Evolutionary conservation across 1,140 invertebrate species (phyloP), one percentile per base, ranked within the genome.

Genomic region (Caenorhabditis briggsae): DNA sequence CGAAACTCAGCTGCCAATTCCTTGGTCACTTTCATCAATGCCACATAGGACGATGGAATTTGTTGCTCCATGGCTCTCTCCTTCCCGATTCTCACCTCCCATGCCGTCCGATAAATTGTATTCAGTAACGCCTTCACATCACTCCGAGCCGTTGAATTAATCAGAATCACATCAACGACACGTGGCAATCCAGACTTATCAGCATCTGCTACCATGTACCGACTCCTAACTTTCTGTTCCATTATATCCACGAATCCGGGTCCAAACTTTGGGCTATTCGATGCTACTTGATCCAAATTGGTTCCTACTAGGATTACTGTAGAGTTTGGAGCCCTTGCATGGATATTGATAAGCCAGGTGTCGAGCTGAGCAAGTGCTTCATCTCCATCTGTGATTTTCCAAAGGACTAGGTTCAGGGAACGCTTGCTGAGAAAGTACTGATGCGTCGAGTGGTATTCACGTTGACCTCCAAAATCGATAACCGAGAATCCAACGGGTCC

Each of bases 371-470:
- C 95, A 5, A 99, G 94, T 0, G 97, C 97, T 90, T 95, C 95
- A 87, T 97, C 95, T 0, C 97, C 97, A 91, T 99, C 97, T 0
- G 95, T 96, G 16, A 98, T 96, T 87, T 95, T 95, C 97, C 97
- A 99, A 0, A 97, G 94, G 5, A 99, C 97, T 16, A 99, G 93
- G 91, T 98, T 99, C 0, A 99, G 93, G 86, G 97, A 98, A 50
- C 98, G 94, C 88, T 97, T 96, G 0, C 97, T 98, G 16, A 99
- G 93, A 92, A 99, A 99, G 92, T 99, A 99, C 91, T 99, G 97
- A 94, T 99, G 97, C 0, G 97, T 99, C 0, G 97, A 96, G 92
- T 98, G 98, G 92, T 97, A 97, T 92, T 98, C 97, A 90, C 95
- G 95, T 89, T 93, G 86, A 83, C 97, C 97, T n/a, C 97, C 97